Evolutionary conservation across 2,797 vertebrate genomes (phyloP), one percentile per base, ranked within the genome.

Genomic region (Neoniphon sammara): DNA sequence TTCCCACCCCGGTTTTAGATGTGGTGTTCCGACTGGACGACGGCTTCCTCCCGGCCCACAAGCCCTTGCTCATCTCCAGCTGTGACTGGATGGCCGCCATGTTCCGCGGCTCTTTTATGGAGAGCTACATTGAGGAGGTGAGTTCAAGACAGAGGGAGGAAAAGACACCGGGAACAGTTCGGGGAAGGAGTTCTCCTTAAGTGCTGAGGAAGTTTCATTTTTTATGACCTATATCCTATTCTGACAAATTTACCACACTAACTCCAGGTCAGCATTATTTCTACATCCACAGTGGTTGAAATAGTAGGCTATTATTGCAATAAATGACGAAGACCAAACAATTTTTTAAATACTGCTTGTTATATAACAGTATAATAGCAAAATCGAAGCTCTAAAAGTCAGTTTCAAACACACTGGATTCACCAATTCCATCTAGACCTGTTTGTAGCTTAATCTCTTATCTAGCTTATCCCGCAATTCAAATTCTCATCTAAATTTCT

Each of bases 31-130:
- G 80, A 0, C 89, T 97, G 90, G 96, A 97, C 0, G 95, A 96
- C 0, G 96, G 96, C 34, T 93, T 76, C 8, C 93, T 97, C 75
- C 95, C 95, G 0, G 96, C 96, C 1, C 96, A 97, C 87, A 97
- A 97, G 82, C 96, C 96, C 7, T 91, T 97, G 90, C 95, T 97
- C 77, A 95, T 97, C 50, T 95, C 96, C 0, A 96, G 96, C 92
- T 97, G 96, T 0, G 95, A 96, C 86, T 97, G 96, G 96, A 97
- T 97, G 96, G 94, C 96, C 7, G 96, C 96, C 78, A 96, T 97
- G 95, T 97, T 97, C 86, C 95, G 96, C 1, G 96, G 96, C 44
- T 94, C 95, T 20, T 97, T 97, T 86, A 94, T 95, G 78, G 96
- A 97, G 89, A 97, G 96, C 92, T 96, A 96, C 66, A 92, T 94